Base-by-base conservation (phyloP, 2,888 invertebrate species). In the Harpagoxenus sublaevis region DNA sequence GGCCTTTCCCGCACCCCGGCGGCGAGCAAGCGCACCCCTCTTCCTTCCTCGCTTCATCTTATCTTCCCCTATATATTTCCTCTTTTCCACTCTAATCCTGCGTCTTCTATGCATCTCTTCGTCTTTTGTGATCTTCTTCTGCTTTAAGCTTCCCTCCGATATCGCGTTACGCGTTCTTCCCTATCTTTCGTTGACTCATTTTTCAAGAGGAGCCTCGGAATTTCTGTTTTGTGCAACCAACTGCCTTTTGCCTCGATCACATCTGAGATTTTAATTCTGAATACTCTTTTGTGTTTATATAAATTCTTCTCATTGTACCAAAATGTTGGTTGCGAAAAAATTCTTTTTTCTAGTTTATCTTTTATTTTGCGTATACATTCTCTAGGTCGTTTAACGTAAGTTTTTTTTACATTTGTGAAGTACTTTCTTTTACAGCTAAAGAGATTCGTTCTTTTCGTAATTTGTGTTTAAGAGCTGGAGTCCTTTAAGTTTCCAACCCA, bases 31-130 rank as follows among this genome's bases (percentile, higher is more conserved):
- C 28, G 28, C 45, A 31, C 15, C 35, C 68, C 39, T 23, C 55
- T 77, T 42, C 71, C 51, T 62, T 42, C 23, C 28, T 48, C 74
- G 42, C 60, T 74, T 51, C 31, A 57, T 51, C 65, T 31, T 51
- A 3, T 18, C 15, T 12, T 28, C 12, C 28, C 23, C 23, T 23
- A 23, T 71, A 53, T 8, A 28, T 28, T 48, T 23, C 1, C 9
- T 35, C 73, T 28, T 48, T 53, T 65, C 63, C 9, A 31, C n/a
- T 57, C 23, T 35, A 57, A 57, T 57, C 28, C 57, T 35, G n/a
- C 45, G 23, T 70, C 12, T 42, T 42, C 8, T 9, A 12, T 63
- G 63, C 42, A 78, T 45, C 35, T 35, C 45, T 39, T 45, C 73
- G 5, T 45, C n/a, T n/a, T n/a, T 15, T n/a, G 15, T 28, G 4